Evolutionary conservation across 2,888 invertebrate species (phyloP).

Genomic region (Falcaria lacertinaria): DNA sequence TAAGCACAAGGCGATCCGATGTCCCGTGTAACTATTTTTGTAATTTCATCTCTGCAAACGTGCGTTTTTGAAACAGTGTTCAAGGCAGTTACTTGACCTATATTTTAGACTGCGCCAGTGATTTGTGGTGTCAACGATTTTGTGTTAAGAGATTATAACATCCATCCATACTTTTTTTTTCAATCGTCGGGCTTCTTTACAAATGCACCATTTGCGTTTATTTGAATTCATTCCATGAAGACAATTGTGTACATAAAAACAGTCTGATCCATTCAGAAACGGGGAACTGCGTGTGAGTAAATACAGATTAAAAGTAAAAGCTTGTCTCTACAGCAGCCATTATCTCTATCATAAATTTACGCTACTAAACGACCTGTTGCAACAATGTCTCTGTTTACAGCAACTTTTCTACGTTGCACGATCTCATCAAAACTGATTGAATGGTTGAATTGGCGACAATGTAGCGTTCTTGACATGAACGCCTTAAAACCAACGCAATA

Average conservation of each 20-base stretch:
- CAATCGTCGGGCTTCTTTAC: background rate
- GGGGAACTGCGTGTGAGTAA: background rate
- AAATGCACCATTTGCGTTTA: conserved; percentile 2
- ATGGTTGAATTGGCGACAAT: background rate
- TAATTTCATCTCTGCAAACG: conserved; percentile 34
- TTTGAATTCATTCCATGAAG: conserved; percentile 9
- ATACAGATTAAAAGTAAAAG: background rate
- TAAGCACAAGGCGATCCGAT: conserved; percentile 55
- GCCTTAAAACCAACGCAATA: background rate
- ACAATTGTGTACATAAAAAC: conserved; percentile 14
- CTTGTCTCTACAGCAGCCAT: background rate
- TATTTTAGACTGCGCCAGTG: conserved; percentile 29
- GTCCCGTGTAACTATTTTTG: conserved; percentile 41
- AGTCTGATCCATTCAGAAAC: conserved; percentile 1
- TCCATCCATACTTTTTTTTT: too few species aligned
- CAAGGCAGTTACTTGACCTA: conserved; percentile 48
- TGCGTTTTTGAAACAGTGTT: conserved; percentile 37
- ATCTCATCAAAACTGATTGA: background rate
- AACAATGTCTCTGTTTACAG: background rate
- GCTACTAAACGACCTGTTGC: background rate
- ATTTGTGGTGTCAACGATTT: conserved; percentile 4
- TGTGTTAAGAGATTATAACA: background rate
- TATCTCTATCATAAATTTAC: background rate
- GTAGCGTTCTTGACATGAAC: background rate
- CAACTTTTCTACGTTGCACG: background rate